Conservation (phyloP, 2,113 vertebrate species). For the Sphyrna mokarran region DNA sequence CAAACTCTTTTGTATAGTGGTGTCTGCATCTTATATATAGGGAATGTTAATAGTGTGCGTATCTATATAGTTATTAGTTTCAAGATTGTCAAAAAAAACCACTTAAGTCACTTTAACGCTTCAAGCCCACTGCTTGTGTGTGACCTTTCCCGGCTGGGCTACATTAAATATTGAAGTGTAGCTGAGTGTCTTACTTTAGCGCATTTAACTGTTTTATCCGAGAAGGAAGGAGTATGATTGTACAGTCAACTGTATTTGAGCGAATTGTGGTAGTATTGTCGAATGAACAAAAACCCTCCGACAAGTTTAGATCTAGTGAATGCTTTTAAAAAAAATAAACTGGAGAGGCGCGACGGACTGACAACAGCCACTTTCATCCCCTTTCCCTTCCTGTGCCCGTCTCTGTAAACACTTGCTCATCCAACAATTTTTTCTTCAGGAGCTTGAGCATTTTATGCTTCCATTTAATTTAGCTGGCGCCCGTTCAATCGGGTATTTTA, state of each 20-base stretch:
- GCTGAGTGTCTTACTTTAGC: constrained; percentile 41
- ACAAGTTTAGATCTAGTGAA: background rate
- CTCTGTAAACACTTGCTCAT: background rate
- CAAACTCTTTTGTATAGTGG: background rate
- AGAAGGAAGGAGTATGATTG: background rate
- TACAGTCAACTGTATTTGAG: background rate
- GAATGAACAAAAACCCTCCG: background rate
- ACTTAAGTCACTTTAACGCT: constrained; percentile 31
- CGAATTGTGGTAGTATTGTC: background rate
- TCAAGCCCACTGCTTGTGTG: constrained; percentile 41
- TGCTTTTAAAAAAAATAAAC: background rate
- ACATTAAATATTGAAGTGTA: constrained; percentile 43
- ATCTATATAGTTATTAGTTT: background rate
- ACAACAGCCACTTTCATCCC: background rate
- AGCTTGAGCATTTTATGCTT: background rate
- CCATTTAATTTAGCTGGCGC: constrained; percentile 22
- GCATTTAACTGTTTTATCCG: background rate
- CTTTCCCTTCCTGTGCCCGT: background rate
- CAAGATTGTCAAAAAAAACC: constrained; percentile 33
- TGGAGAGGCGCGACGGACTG: background rate
- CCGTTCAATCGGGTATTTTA: constrained; percentile 4
- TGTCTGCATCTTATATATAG: background rate
- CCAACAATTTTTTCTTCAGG: background rate
- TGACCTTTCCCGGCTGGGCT: constrained; percentile 46
- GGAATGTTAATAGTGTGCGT: background rate